phyloP scores from a whole-genome alignment of 2,888 invertebrate genomes.

The Leptinotarsa haldemani region DNA sequence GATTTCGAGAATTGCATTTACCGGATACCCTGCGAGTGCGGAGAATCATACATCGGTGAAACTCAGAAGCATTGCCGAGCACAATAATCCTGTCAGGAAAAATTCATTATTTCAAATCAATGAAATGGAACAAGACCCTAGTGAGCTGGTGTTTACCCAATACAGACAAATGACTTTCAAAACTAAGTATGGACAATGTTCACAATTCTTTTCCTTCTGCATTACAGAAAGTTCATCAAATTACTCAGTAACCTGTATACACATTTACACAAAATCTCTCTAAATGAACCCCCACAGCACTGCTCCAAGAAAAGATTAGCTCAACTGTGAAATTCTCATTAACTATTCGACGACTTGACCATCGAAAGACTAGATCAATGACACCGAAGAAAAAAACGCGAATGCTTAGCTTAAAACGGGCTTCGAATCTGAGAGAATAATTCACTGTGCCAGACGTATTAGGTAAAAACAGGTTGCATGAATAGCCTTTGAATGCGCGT shows the following conservation, averaged over 20 bases:
- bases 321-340: neutral
- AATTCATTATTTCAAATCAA: too few species aligned
- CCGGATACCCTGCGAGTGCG: too few species aligned
- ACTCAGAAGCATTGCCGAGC: too few species aligned
- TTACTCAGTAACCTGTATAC: neutral
- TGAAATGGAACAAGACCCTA: too few species aligned
- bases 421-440: neutral
- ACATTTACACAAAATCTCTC: neutral
- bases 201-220: too few species aligned
- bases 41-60: too few species aligned
- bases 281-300: neutral
- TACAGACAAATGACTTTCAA: too few species aligned
- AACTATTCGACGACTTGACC: neutral
- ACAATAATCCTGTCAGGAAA: too few species aligned
- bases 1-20: too few species aligned
- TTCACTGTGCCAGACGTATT: conserved; percentile 1
- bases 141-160: too few species aligned
- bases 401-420: neutral
- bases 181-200: too few species aligned
- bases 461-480: neutral
- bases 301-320: neutral
- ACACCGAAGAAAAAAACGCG: neutral
- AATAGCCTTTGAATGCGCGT: neutral
- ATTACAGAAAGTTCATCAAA: neutral
- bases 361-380: conserved; percentile 1